phyloP scores from a whole-genome alignment of 2,113 vertebrate species.

The Aspidoscelis tigris region DNA sequence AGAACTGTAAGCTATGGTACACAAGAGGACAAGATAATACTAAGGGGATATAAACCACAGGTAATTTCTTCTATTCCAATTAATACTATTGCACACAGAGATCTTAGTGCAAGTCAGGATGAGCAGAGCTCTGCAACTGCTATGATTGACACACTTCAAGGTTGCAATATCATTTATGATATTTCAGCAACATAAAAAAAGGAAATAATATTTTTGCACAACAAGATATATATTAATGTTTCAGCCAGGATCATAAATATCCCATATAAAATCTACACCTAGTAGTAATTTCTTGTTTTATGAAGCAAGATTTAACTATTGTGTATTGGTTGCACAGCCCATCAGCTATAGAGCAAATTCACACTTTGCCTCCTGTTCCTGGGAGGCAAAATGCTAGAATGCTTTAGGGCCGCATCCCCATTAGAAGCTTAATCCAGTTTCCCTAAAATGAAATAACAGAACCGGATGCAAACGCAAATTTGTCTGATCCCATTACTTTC shows the following conservation, averaged over 20 bases:
- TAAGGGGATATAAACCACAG: background rate
- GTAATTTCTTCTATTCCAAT: background rate
- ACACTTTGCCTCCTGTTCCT: too few relatives aligned
- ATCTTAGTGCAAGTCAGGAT: background rate
- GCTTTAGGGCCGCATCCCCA: too few relatives aligned
- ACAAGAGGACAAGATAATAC: background rate
- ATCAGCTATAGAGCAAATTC: too few relatives aligned
- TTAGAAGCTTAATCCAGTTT: too few relatives aligned
- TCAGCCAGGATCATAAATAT: background rate
- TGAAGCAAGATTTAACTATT: too few relatives aligned
- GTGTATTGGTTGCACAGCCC: too few relatives aligned
- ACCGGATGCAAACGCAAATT: too few relatives aligned
- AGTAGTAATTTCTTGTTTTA: background rate
- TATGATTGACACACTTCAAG: background rate
- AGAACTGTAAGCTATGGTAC: constrained; percentile 5
- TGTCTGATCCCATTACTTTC: too few relatives aligned
- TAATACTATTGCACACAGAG: background rate
- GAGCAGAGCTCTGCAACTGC: background rate
- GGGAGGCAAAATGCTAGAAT: too few relatives aligned
- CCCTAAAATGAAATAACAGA: too few relatives aligned
- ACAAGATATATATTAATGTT: background rate
- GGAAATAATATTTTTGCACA: background rate
- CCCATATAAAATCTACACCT: background rate
- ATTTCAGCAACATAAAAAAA: background rate
- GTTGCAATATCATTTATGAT: background rate